Evolutionary conservation across 37 sponge, comb jelly and placozoan genomes (phyloP), one percentile per base, ranked within the genome.

Genomic region (Tethya wilhelma): DNA sequence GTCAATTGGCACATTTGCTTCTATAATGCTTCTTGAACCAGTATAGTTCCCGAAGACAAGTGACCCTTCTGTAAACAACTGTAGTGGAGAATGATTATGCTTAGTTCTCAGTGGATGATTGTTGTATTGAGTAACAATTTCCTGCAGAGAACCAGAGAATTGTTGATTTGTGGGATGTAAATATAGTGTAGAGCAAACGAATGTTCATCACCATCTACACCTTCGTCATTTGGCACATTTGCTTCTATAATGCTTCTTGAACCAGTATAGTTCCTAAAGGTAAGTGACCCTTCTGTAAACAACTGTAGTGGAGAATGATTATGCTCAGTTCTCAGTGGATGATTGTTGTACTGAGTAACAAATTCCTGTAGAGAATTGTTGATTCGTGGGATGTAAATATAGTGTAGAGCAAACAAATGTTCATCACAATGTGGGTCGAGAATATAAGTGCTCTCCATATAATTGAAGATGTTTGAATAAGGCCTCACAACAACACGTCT

Each of bases 331-430:
- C 74, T 31, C n/a, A 83, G 20, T 25, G 44, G 25, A 43, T 84
- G 85, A 25, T 76, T 30, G 25, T 84, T 84, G 77, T 71, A 84
- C 19, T 70, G 70, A 41, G 29, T 33, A 11, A 36, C 29, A 56
- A 80, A 80, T 33, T 38, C 60, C 28, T 4, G 41, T 14, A 77
- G 39, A 34, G 45, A 69, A n/a, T 30, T 69, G 46, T 79, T 79
- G 39, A 79, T 71, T 11, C 58, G 56, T 30, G 78, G 78, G 2
- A 77, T 23, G 44, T 78, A 84, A 5, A 66, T 40, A 76, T 38
- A 84, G 64, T 84, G 85, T 45, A 85, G 55, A 36, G 49, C 41
- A 85, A 60, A 85, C 3, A 78, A 9, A 33, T 85, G 70, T 23
- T 79, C 14, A 2, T 85, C 77, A 43, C 59, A 71, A 3, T 33